phyloP scores from a whole-genome alignment of 2,797 vertebrate genomes.

The Spheniscus humboldti region DNA sequence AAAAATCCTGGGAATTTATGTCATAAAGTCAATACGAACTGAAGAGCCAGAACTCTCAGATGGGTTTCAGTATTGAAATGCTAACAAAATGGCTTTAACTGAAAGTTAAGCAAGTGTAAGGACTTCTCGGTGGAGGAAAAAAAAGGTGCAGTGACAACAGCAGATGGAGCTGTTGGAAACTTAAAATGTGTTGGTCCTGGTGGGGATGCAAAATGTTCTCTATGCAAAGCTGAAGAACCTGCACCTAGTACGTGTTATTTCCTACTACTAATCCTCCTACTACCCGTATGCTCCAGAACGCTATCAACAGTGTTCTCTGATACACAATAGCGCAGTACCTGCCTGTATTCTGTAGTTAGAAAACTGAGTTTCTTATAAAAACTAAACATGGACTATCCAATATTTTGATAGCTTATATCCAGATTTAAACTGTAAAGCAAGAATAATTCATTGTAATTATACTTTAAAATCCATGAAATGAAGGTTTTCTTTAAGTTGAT shows the following conservation, averaged over 20 bases:
- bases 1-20: neutral
- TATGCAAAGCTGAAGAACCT: neutral
- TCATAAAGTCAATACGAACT: neutral
- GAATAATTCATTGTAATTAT: neutral
- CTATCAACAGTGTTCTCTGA: neutral
- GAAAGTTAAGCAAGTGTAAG: neutral
- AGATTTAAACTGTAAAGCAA: neutral
- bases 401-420: neutral
- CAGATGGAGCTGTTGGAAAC: constrained; percentile 57
- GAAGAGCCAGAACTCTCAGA: neutral
- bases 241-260: neutral
- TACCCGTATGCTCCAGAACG: neutral
- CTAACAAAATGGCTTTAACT: neutral
- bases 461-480: neutral
- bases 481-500: neutral
- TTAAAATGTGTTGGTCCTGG: neutral
- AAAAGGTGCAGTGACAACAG: neutral
- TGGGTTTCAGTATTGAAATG: neutral
- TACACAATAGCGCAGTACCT: neutral
- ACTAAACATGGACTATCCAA: neutral
- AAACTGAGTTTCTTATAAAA: neutral
- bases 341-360: neutral
- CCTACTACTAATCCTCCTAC: neutral
- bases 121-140: neutral
- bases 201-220: neutral